These are phyloP conservation scores for Rhineura floridana DNA, from an alignment of 2,113 vertebrate species.

Conservation along the genomic window DNA sequence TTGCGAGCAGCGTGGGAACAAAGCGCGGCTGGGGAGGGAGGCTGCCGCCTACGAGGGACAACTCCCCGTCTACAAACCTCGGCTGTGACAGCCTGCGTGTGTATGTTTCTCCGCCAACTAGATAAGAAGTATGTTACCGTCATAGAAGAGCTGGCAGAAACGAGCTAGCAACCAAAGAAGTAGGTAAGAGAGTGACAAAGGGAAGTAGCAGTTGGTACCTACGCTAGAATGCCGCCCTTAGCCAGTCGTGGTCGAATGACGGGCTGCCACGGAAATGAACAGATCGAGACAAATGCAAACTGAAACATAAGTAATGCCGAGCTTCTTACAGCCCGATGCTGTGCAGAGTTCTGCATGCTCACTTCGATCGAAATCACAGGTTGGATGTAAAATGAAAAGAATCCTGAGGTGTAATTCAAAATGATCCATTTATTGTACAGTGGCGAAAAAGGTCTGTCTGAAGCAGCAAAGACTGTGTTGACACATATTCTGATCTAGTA, in stretches of 20 bases:
- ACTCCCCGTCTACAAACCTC: not conserved
- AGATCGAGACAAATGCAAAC: not conserved
- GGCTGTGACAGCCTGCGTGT: not conserved
- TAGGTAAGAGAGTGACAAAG: not conserved
- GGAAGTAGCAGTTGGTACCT: not conserved
- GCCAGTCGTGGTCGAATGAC: no score
- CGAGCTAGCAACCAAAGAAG: not conserved
- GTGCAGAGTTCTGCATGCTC: not conserved
- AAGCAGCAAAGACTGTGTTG: no score
- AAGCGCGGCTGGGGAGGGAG: not conserved
- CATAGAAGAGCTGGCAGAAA: not conserved
- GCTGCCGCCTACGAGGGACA: not conserved
- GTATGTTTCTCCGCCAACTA: not conserved
- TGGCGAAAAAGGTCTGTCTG: no score
- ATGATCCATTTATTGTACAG: not conserved
- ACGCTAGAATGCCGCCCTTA: not conserved
- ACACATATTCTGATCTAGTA: no score
- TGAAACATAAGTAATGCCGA: not conserved
- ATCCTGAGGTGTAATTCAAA: not conserved
- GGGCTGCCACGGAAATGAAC: not conserved
- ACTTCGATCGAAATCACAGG: not conserved
- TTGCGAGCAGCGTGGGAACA: not conserved
- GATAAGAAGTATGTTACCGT: not conserved
- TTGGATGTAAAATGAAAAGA: not conserved
- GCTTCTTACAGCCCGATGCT: not conserved